Base-by-base conservation (phyloP, 2,113 vertebrate species). In the Archocentrus centrarchus region DNA sequence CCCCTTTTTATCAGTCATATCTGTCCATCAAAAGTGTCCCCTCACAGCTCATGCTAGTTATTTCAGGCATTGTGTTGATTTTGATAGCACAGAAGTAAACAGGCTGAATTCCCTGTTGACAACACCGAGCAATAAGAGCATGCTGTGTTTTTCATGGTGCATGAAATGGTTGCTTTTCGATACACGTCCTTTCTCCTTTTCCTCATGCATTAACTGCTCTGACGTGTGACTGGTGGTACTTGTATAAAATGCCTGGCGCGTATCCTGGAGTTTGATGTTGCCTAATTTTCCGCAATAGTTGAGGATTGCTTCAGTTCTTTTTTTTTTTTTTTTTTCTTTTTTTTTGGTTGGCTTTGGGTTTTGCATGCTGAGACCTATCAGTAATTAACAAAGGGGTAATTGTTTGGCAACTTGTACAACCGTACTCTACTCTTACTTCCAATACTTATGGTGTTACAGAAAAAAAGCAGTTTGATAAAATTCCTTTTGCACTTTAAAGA, bases 81-180 rank as follows among this genome's bases (percentile, higher is more conserved):
- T 58, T 39, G 37, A 27, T 70, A 82, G 86, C 13, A 76, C 41
- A 47, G 78, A 85, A 10, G 70, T 77, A 47, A 35, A 77, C 61
- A 91, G 88, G 94, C 92, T 93, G 94, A 94, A 87, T 95, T 94
- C 89, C 88, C 92, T 95, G 93, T 88, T 93, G 94, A 86, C 90
- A 80, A 47, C 75, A 77, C 41, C 75, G 70, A 81, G 70, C 37
- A 57, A 66, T 55, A 35, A 37, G 39, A 70, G 82, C 77, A 80
- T 89, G 80, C 47, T 75, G 59, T 86, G 79, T 79, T 75, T 87
- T 80, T 86, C 60, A 75, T 68, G 11, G 20, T 86, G 88, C 92
- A 93, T 93, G 92, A 76, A 87, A 79, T 44, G 7, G 60, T 75
- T 15, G 27, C 64, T 85, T 86, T 77, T 37, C 14, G 9, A 30